phyloP scores from a whole-genome alignment of 2,113 vertebrate genomes.

The Prochilodus magdalenae region DNA sequence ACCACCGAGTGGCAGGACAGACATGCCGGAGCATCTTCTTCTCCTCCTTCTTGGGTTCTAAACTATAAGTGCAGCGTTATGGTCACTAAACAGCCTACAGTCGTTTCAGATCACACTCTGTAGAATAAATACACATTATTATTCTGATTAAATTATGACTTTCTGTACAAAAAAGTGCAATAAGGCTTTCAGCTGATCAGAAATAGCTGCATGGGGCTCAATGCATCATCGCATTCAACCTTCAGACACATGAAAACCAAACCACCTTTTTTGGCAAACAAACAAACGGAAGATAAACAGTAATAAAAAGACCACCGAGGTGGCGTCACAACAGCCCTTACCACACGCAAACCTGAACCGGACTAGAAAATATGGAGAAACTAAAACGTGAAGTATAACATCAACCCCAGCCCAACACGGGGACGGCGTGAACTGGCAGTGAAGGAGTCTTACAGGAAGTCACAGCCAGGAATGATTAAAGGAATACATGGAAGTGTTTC shows the following conservation, averaged over 20 bases:
- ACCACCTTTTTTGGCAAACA: conserved; percentile 42
- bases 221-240: conserved; percentile 4
- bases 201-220: conserved; percentile 36
- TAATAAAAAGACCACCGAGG: conserved; percentile 29
- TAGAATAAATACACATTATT: conserved; percentile 47
- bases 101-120: background rate
- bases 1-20: conserved; percentile 34
- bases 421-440: background rate
- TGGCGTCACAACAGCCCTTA: conserved; percentile 42
- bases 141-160: conserved; percentile 46
- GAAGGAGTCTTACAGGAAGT: conserved; percentile 17
- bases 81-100: conserved; percentile 14
- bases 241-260: background rate
- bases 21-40: background rate
- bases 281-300: conserved; percentile 23
- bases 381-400: background rate
- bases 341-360: conserved; percentile 24
- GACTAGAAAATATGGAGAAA: background rate
- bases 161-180: conserved; percentile 61
- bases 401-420: background rate
- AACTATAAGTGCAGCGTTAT: conserved; percentile 8
- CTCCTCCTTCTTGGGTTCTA: background rate
- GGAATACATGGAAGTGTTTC: background rate
- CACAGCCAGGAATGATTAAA: background rate
- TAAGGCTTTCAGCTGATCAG: conserved; percentile 40